Percentiles rank a stretch among this genome's conserved stretches.
Conservation (phyloP, 1,140 invertebrate species). For the Diprion similis region DNA sequence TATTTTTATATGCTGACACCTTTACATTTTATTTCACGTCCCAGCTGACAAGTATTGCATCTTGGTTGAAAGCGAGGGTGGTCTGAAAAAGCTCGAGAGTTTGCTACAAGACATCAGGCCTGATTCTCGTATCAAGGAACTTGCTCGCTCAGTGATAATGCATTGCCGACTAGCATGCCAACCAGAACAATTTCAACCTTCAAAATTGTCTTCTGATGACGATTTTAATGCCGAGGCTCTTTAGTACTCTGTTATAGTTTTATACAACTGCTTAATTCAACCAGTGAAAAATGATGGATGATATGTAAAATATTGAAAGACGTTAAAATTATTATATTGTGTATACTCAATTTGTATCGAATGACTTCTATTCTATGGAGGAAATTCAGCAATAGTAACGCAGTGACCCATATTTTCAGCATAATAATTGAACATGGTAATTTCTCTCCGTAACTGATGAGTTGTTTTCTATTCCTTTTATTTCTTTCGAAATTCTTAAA, state of each 20-base stretch:
- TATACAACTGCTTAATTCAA: not conserved
- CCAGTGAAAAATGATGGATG: not conserved
- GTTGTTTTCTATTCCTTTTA: too few species aligned
- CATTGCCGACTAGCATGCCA: conserved; percentile 63
- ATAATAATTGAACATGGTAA: too few species aligned
- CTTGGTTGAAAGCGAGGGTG: conserved; percentile 86
- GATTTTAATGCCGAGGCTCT: not conserved
- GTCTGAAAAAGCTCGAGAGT: conserved; percentile 75
- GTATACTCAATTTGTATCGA: not conserved
- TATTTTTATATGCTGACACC: conserved; percentile 17
- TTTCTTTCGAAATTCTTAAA: too few species aligned
- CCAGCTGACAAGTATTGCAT: conserved; percentile 88
- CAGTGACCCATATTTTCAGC: not conserved
- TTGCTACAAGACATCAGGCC: conserved; percentile 69
- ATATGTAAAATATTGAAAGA: not conserved
- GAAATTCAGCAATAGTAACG: not conserved
- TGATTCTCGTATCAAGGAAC: conserved; percentile 70
- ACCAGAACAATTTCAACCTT: conserved; percentile 14
- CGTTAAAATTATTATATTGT: not conserved
- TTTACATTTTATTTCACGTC: conserved; percentile 56
- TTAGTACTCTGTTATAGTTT: not conserved
- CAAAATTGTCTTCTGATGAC: not conserved
- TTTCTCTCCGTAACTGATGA: too few species aligned
- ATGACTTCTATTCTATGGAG: not conserved
- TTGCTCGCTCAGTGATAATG: conserved; percentile 71